Evolutionary conservation across 1,140 invertebrate genomes (phyloP).

Genomic region (Dryas iulia): DNA sequence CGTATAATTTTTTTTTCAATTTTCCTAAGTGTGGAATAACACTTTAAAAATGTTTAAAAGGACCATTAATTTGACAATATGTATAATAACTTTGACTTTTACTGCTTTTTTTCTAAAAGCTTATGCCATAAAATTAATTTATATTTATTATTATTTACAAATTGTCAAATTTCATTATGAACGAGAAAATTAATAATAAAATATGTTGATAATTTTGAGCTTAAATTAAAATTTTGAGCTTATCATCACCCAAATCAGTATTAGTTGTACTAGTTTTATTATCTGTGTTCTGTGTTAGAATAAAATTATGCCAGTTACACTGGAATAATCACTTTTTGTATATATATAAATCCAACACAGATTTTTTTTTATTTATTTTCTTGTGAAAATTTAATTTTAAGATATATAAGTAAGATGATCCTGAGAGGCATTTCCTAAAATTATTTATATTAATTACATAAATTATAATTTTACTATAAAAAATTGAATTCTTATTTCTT

Average conservation of each 20-base stretch:
- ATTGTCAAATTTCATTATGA: no score
- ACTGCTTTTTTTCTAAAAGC: no score
- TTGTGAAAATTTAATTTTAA: conserved; percentile 16
- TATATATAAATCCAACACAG: conserved; percentile 8
- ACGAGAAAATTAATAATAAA: neutral
- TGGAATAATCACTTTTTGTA: conserved; percentile 1
- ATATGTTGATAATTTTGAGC: neutral
- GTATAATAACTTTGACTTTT: no score
- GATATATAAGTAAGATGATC: conserved; percentile 8
- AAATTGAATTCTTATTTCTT: neutral
- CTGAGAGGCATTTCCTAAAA: conserved; percentile 17
- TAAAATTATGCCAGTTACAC: conserved; percentile 9
- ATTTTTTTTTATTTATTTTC: conserved; percentile 17
- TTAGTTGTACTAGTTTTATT: conserved; percentile 22
- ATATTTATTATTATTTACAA: no score
- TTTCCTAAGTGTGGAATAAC: no score
- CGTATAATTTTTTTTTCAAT: no score
- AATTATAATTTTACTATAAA: neutral
- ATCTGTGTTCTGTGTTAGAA: conserved; percentile 7
- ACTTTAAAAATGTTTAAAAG: no score
- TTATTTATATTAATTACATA: conserved; percentile 4
- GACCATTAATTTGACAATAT: no score
- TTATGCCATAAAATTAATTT: no score
- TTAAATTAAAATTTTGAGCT: neutral
- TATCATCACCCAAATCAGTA: conserved; percentile 23